phyloP scores from a whole-genome alignment of 2,113 vertebrate species.

The Gobio gobio region DNA sequence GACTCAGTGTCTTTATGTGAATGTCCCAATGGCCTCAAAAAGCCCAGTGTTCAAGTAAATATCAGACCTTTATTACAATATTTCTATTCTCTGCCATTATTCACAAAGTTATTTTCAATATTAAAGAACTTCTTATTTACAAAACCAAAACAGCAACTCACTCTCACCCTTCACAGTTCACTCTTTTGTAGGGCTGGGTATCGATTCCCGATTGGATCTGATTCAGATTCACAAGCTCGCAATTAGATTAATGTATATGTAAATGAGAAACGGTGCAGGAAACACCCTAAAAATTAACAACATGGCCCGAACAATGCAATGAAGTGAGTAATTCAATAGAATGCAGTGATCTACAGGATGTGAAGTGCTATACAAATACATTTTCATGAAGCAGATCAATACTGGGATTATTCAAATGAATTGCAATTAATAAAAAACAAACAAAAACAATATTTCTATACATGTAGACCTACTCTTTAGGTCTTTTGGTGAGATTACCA shows the following conservation, averaged over 20 bases:
- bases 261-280: background rate
- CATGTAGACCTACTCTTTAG: too few species aligned
- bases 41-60: constrained; percentile 33
- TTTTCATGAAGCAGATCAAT: background rate
- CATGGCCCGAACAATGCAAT: background rate
- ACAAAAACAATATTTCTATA: too few species aligned
- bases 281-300: background rate
- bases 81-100: constrained; percentile 66
- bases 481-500: too few species aligned
- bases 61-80: constrained; percentile 67
- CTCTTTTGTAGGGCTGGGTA: background rate
- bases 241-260: background rate
- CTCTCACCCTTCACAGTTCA: background rate
- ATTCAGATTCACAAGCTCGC: background rate
- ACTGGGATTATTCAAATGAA: background rate
- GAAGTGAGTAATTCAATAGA: background rate
- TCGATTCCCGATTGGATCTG: background rate
- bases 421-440: too few species aligned
- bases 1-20: background rate
- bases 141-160: background rate
- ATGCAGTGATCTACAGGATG: background rate
- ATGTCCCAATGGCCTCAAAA: background rate
- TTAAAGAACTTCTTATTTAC: background rate
- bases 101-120: constrained; percentile 8
- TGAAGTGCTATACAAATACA: too few species aligned